A percentile compares a stretch with the other conserved stretches of the same genome.
These are phyloP conservation scores for Tetanocera ferruginea DNA, from an alignment of 2,888 invertebrate genomes.

Conservation along the genomic window DNA sequence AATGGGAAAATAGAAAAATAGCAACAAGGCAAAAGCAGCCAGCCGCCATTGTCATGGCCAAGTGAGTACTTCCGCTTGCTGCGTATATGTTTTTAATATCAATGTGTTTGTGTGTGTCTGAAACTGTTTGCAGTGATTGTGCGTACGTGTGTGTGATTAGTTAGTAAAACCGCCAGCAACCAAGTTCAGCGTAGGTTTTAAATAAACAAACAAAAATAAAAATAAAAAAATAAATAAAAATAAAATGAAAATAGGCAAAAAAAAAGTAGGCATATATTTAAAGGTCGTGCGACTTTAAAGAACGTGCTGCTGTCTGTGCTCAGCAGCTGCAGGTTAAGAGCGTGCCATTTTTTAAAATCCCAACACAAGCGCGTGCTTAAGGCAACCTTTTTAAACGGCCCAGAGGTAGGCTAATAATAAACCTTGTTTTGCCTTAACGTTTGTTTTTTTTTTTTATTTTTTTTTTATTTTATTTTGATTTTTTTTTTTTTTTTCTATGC, in stretches of 20 bases:
- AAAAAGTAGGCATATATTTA: not conserved
- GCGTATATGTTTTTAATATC: not conserved
- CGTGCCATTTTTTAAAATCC: not conserved
- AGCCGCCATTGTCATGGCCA: conserved; percentile 26
- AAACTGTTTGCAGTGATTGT: not conserved
- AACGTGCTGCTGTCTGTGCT: not conserved
- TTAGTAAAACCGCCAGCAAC: not conserved
- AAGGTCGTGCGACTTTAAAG: conserved; percentile 2
- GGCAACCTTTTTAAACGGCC: not conserved
- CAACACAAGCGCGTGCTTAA: not conserved
- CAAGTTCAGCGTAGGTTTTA: conserved; percentile 23
- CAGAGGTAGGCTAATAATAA: not conserved
- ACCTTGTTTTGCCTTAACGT: not conserved
- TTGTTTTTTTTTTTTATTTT: too few species aligned
- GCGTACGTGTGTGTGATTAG: not conserved
- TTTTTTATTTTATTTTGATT: too few species aligned
- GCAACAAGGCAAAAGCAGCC: not conserved
- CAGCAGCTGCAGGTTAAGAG: not conserved
- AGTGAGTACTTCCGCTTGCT: conserved; percentile 8
- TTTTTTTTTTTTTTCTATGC: not conserved
- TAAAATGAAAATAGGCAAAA: too few species aligned
- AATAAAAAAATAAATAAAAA: not conserved
- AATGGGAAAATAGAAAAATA: not conserved
- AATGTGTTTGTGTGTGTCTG: not conserved
- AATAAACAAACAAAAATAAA: not conserved